Base-by-base conservation (phyloP, 2,888 invertebrate genomes). In the Ochropacha duplaris region DNA sequence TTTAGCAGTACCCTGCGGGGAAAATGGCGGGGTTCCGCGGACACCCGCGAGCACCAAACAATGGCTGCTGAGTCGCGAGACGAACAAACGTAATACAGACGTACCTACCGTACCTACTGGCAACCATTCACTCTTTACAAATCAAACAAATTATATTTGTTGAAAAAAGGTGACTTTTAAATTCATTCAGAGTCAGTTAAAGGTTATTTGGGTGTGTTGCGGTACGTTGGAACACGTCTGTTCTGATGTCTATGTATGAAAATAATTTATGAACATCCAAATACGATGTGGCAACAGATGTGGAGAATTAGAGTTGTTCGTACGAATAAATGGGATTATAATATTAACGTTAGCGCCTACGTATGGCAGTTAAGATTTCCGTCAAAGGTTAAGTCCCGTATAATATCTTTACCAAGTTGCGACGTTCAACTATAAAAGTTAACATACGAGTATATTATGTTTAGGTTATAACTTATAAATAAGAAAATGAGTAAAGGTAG, bases 101-200 rank as follows among this genome's bases (percentile, higher is more conserved):
- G 79, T 78, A 81, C n/a, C n/a, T n/a, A n/a, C n/a, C n/a, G n/a
- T n/a, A n/a, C n/a, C n/a, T n/a, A n/a, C 82, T 66, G 63, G 66
- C 69, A 74, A 72, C 85, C 76, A 88, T 89, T 88, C 87, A 84
- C 79, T 86, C 89, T 84, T 85, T 88, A 90, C 88, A 92, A 91
- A 89, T 90, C 89, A 90, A 88, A 90, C 89, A 90, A 90, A 91
- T 91, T 91, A 88, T 90, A 87, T 88, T 88, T 87, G 82, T 86
- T 80, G 79, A 82, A 88, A 87, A 83, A 31, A 52, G 74, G 78
- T 80, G 79, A 84, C 83, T 83, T 81, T 79, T 79, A 78, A 79
- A 78, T 78, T 80, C 76, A 79, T 82, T 79, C 71, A 75, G 58
- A 58, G 6, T 44, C 19, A 6, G 44, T 44, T n/a, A n/a, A 14